These are phyloP conservation scores for Heliothis peltigera DNA, from an alignment of 2,888 invertebrate species.

Conservation along the genomic window DNA sequence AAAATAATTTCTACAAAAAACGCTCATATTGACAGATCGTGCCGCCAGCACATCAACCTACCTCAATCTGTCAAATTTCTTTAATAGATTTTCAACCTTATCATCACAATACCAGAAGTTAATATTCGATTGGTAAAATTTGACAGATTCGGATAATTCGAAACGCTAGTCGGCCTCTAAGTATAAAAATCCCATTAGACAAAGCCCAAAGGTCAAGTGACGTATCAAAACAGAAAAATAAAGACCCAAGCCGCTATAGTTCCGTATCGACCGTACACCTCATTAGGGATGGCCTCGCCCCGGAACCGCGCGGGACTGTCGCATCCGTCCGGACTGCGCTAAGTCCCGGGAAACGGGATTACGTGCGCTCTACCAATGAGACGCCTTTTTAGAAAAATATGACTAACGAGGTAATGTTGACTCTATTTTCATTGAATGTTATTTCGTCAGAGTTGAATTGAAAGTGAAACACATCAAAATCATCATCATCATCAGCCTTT, in stretches of 20 bases:
- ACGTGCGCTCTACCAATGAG: constrained; percentile 16
- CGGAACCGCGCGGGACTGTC: constrained; percentile 48
- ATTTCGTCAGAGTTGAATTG: neutral
- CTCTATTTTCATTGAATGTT: neutral
- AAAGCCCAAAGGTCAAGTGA: constrained; percentile 39
- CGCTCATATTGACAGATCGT: too few species aligned
- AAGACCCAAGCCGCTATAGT: neutral
- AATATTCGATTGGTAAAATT: too few species aligned
- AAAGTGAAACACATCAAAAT: too few species aligned
- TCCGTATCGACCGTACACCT: constrained; percentile 48
- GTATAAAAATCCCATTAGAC: neutral
- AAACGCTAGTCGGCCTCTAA: too few species aligned
- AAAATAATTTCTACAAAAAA: too few species aligned
- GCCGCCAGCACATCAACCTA: too few species aligned
- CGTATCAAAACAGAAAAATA: constrained; percentile 8
- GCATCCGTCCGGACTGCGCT: constrained; percentile 47
- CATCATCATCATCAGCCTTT: too few species aligned
- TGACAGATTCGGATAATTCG: too few species aligned
- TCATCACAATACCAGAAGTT: too few species aligned
- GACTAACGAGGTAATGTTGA: constrained; percentile 25
- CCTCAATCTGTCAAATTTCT: too few species aligned
- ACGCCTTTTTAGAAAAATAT: constrained; percentile 25
- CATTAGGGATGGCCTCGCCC: constrained; percentile 49
- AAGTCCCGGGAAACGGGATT: constrained; percentile 52
- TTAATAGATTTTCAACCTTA: too few species aligned